Percentiles rank a stretch among this genome's conserved stretches.
phyloP scores from a whole-genome alignment of 1,140 invertebrate species.

The Cyclargus thomasi region DNA sequence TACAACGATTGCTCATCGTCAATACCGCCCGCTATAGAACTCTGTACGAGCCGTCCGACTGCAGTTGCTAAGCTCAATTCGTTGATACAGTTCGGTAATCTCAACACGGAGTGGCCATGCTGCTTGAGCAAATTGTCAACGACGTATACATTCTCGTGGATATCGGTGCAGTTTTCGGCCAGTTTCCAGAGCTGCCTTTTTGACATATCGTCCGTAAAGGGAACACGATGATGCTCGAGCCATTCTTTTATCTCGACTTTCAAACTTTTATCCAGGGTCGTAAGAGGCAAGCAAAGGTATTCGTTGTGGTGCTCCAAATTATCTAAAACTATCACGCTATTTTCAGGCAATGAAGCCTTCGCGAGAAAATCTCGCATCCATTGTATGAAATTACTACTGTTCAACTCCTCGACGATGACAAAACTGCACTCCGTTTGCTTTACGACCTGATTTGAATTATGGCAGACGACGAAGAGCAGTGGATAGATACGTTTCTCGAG shows the following conservation, averaged over 20 bases:
- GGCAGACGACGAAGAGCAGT: too few relatives aligned
- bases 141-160: constrained; percentile 26
- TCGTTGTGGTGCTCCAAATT: constrained; percentile 27
- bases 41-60: constrained; percentile 8
- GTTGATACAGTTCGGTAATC: constrained; percentile 32
- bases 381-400: constrained; percentile 19
- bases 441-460: too few relatives aligned
- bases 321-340: constrained; percentile 34
- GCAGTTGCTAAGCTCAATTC: constrained; percentile 24
- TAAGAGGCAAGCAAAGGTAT: constrained; percentile 10
- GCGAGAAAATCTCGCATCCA: constrained; percentile 24
- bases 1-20: background rate
- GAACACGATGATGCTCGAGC: constrained; percentile 33
- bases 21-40: background rate
- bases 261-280: constrained; percentile 26
- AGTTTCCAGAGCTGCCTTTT: constrained; percentile 34
- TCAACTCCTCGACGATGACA: constrained; percentile 14
- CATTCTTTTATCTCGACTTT: constrained; percentile 37
- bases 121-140: constrained; percentile 29
- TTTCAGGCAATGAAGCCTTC: constrained; percentile 17
- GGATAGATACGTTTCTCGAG: too few relatives aligned
- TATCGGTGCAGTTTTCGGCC: constrained; percentile 30
- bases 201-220: constrained; percentile 28
- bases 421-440: too few relatives aligned
- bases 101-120: constrained; percentile 27